A percentile compares a stretch with the other conserved stretches of the same genome.
phyloP scores from a whole-genome alignment of 2,797 vertebrate genomes.

The Anolis apletophallus region DNA sequence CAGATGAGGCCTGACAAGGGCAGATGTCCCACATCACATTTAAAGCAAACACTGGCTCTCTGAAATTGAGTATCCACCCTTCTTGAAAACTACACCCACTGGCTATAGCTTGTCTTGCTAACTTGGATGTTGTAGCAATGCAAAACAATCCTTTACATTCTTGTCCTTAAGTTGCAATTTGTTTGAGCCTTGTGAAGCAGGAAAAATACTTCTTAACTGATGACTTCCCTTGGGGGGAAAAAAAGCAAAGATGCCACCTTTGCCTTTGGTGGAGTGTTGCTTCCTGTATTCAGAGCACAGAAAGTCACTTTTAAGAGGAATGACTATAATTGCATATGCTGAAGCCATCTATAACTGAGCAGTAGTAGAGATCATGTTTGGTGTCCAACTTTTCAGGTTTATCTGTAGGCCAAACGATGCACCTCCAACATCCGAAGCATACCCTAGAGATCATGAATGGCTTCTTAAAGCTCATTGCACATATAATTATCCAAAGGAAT shows the following conservation, averaged over 20 bases:
- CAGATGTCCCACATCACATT: not conserved
- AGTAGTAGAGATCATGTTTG: too few species aligned
- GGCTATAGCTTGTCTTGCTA: not conserved
- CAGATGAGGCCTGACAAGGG: too few species aligned
- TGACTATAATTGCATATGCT: too few species aligned
- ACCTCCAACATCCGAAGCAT: not conserved
- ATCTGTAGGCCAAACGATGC: not conserved
- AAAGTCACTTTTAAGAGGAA: too few species aligned
- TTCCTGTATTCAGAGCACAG: not conserved
- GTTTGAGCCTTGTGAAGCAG: not conserved
- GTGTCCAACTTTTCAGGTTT: too few species aligned
- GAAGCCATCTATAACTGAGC: too few species aligned
- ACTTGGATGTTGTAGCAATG: constrained; percentile 4
- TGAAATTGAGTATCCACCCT: not conserved
- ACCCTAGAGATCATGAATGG: too few species aligned
- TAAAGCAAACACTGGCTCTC: not conserved
- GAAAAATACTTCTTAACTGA: not conserved
- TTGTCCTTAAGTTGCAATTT: not conserved
- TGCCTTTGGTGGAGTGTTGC: not conserved
- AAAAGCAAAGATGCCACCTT: constrained; percentile 9
- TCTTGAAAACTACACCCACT: constrained; percentile 2
- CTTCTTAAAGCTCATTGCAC: too few species aligned
- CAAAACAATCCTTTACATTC: not conserved
- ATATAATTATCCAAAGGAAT: too few species aligned
- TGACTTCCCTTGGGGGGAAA: not conserved